Evolutionary conservation across 2,113 vertebrate species (phyloP).

Genomic region (Todiramphus saurophagus): DNA sequence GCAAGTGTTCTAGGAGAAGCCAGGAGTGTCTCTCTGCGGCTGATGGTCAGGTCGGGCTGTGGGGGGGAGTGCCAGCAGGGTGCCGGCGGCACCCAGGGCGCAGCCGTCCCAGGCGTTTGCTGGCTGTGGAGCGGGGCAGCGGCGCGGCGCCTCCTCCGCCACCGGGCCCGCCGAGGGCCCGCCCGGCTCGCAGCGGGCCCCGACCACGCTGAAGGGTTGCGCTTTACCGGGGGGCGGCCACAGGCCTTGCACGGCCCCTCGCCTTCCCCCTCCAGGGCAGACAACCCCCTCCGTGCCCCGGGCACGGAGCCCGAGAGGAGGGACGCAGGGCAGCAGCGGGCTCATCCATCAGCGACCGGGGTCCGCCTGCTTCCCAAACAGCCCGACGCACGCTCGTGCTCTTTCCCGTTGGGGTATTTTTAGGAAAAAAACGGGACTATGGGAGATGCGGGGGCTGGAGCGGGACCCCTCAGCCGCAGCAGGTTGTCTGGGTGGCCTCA

Average conservation of each 20-base stretch:
- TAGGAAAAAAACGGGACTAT: accelerated
- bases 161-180: neutral
- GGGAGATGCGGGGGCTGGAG: neutral
- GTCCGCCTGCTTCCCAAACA: neutral
- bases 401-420: too few species aligned
- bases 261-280: neutral
- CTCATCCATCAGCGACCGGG: accelerated
- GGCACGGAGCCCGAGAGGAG: neutral
- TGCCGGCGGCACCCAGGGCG: too few species aligned
- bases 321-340: neutral
- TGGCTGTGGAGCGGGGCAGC: neutral
- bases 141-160: conserved; percentile 12
- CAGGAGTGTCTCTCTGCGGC: too few species aligned
- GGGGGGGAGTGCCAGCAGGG: too few species aligned
- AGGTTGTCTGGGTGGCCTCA: accelerated
- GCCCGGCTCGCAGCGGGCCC: neutral
- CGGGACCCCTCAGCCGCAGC: neutral
- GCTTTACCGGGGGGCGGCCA: neutral
- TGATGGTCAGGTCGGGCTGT: too few species aligned
- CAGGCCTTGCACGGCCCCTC: neutral
- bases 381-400: neutral
- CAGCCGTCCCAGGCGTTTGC: too few species aligned
- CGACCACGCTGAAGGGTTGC: neutral
- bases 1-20: too few species aligned
- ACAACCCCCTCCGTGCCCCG: neutral